Base-by-base conservation (phyloP, 2,888 invertebrate genomes). In the Bellardia bayeri region DNA sequence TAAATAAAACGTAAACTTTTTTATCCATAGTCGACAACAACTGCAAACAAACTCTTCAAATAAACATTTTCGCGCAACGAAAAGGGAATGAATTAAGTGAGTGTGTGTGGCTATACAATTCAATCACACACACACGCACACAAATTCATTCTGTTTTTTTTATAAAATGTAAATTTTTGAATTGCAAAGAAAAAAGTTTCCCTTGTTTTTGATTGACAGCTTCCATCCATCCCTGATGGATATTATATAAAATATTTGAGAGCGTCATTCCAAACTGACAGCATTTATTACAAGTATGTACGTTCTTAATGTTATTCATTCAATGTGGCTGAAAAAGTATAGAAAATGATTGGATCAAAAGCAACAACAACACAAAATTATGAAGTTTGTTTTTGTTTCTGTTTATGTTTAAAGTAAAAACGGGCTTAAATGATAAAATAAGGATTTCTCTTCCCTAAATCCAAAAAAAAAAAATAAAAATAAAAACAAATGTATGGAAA, bases 141-240 rank as follows among this genome's bases (percentile, higher is more conserved):
- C 89, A 58, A 58, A 2, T 13, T 90, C 51, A 54, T 66, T 45
- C 90, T 90, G 89, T 91, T 90, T 91, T 91, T 91, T 90, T 90
- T 91, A 92, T 91, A 91, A 92, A 87, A 87, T 87, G 85, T 75
- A 87, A 87, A 85, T 87, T 87, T 87, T 85, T 74, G 90, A 92
- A 90, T 91, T 85, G 64, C 54, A 61, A 78, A 82, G 9, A 64
- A 82, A 88, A 92, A 92, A 91, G 90, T 91, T 92, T 92, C 91
- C 90, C 90, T 91, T 91, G 90, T 91, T 64, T 92, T 93, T 93
- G 93, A 93, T 93, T 93, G 93, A 93, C 93, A 93, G 92, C 91
- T 91, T 92, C 90, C 91, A 83, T 92, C 91, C 90, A 91, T 92
- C 93, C 93, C 92, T 92, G 93, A 93, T 92, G 92, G 92, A 92